Evolutionary conservation across 2,113 vertebrate species (phyloP), one percentile per base, ranked within the genome.

Genomic region (Heteronetta atricapilla): DNA sequence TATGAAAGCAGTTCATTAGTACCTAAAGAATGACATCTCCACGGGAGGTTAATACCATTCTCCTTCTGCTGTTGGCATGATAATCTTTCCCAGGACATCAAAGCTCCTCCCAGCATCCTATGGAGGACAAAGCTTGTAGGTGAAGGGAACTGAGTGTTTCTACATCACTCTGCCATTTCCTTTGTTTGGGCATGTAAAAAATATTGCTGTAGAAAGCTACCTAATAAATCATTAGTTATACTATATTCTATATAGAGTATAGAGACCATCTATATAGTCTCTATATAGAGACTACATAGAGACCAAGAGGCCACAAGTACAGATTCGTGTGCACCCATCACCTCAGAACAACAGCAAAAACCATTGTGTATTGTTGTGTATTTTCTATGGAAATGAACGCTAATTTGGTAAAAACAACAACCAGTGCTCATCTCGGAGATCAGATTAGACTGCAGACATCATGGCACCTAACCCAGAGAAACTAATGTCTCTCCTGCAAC

Each of bases 1-100:
- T 62, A 90, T 5, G 3, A 95, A 96, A 97, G 29, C 23, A 86
- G 63, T 46, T 93, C 56, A 81, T 92, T 95, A 73, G 68, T 93
- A 55, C 48, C 44, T 86, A 83, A 83, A 86, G 77, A 86, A 91
- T 85, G 69, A 73, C n/a, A 33, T 53, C 85, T 96, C 73, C 88
- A 58, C 87, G 80, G 83, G 82, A 94, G 36, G 42, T 76, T 94
- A 94, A 90, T 93, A 77, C 7, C n/a, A 33, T 66, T 91, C 62
- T 88, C 33, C 68, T 96, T 94, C 72, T 93, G 70, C 86, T 56
- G 31, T 58, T 93, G 81, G 91, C 86, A 88, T 4, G 36, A 93
- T 89, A 94, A 96, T 92, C 22, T 94, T 87, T 96, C 63, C 69
- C 77, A 93, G 63, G 77, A 94, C 74, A 96, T 96, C 88, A 97